Evolutionary conservation across 37 sponge, comb jelly and placozoan genomes (phyloP).

Genomic region (Sycon ciliatum): DNA sequence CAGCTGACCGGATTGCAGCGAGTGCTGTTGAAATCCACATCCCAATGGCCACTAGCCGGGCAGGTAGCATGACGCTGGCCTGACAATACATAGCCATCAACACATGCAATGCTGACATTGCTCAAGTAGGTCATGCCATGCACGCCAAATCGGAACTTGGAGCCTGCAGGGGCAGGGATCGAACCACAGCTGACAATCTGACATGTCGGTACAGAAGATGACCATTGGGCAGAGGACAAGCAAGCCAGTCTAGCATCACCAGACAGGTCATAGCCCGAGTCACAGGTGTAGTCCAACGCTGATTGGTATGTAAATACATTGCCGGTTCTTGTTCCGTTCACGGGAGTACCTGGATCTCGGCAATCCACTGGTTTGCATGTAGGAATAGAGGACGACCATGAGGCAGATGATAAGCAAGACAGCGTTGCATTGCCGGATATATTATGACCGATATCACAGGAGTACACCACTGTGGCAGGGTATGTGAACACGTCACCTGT

Average conservation of each 20-base stretch:
- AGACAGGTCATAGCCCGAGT: slow-evolving; percentile 13
- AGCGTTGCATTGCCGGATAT: too few relatives aligned
- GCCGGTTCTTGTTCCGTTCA: neutral
- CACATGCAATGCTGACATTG: slow-evolving; percentile 3
- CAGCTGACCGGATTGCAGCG: too few relatives aligned
- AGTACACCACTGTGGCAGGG: too few relatives aligned
- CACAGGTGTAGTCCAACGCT: neutral
- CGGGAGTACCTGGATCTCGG: slow-evolving; percentile 20
- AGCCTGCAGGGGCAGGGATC: too few relatives aligned
- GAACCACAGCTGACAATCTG: slow-evolving; percentile 28
- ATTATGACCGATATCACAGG: too few relatives aligned
- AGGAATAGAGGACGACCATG: neutral
- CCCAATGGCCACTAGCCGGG: slow-evolving; percentile 19
- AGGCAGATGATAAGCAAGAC: too few relatives aligned
- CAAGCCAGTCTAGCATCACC: slow-evolving; percentile 22
- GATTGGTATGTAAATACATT: neutral
- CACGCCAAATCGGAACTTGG: slow-evolving; percentile 26
- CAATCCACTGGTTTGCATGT: neutral
- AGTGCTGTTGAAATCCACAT: too few relatives aligned
- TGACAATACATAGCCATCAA: neutral
- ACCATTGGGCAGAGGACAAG: slow-evolving; percentile 32
- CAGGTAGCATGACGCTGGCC: slow-evolving; percentile 18
- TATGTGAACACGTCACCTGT: too few relatives aligned
- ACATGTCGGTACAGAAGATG: slow-evolving; percentile 27
- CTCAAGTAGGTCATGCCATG: slow-evolving; percentile 6